Evolutionary conservation across 2,113 vertebrate species (phyloP).

Genomic region (Salvelinus namaycush): DNA sequence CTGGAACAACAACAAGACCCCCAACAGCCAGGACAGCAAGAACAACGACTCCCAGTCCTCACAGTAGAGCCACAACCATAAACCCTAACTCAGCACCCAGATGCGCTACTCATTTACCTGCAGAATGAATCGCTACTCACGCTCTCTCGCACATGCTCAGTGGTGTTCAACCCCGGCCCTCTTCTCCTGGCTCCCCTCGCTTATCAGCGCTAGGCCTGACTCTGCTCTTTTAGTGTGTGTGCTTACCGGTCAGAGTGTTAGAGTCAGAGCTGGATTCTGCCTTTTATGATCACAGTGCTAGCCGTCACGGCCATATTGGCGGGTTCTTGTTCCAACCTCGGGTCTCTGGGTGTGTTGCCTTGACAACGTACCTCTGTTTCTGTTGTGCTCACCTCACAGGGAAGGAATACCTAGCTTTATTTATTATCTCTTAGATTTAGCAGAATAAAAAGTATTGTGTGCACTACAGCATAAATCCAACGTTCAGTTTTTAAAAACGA

Average conservation of each 20-base stretch:
- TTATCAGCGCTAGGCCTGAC: background rate
- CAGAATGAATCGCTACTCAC: slow-evolving; percentile 30
- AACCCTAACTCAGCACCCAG: slow-evolving; percentile 4
- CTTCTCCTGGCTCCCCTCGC: slow-evolving; percentile 46
- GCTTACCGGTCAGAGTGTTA: background rate
- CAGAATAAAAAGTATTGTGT: slow-evolving; percentile 59
- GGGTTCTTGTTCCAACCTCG: slow-evolving; percentile 85
- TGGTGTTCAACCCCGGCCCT: slow-evolving; percentile 68
- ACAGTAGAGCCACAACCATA: slow-evolving; percentile 77
- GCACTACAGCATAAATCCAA: slow-evolving; percentile 59
- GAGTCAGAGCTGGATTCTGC: slow-evolving; percentile 32
- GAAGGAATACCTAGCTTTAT: slow-evolving; percentile 62
- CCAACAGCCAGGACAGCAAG: slow-evolving; percentile 99
- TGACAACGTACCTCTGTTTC: slow-evolving; percentile 63
- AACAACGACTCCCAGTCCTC: slow-evolving; percentile 78
- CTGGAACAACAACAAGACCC: slow-evolving; percentile 99
- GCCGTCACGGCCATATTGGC: slow-evolving; percentile 56
- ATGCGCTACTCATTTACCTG: background rate
- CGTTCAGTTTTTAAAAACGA: slow-evolving; percentile 75
- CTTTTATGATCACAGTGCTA: slow-evolving; percentile 56
- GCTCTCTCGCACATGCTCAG: slow-evolving; percentile 55
- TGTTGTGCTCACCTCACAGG: slow-evolving; percentile 73
- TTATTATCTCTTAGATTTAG: slow-evolving; percentile 54
- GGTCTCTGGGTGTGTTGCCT: slow-evolving; percentile 71
- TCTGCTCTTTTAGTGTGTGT: slow-evolving; percentile 9